A percentile compares a stretch with the other conserved stretches of the same genome.
phyloP scores from a whole-genome alignment of 2,888 invertebrate species.

The Nomada fabriciana region DNA sequence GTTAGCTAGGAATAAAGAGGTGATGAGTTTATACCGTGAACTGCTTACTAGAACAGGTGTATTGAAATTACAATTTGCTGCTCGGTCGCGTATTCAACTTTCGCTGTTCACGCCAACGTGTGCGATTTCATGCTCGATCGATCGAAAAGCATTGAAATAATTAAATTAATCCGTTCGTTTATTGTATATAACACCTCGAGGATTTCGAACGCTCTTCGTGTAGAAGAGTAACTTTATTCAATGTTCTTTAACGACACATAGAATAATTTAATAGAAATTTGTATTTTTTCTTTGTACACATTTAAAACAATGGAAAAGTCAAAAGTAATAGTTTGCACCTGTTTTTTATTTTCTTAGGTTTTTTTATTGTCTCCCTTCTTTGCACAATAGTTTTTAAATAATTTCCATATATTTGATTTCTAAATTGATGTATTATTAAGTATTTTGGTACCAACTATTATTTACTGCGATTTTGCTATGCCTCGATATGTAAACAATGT shows the following conservation, averaged over 20 bases:
- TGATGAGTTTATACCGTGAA: conserved; percentile 4
- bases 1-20: not conserved
- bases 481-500: conserved; percentile 1
- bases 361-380: not conserved
- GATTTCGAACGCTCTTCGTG: not conserved
- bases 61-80: conserved; percentile 32
- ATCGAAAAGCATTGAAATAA: conserved; percentile 30
- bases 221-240: conserved; percentile 1
- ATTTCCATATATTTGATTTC: not conserved
- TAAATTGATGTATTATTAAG: not conserved
- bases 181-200: conserved; percentile 4
- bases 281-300: too few relatives aligned
- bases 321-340: too few relatives aligned
- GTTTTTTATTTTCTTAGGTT: not conserved
- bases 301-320: too few relatives aligned
- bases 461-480: not conserved
- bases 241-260: not conserved
- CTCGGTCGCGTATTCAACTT: conserved; percentile 32
- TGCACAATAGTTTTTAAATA: not conserved
- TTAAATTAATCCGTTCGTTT: conserved; percentile 36
- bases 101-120: conserved; percentile 33
- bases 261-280: not conserved
- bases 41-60: conserved; percentile 20
- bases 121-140: conserved; percentile 46
- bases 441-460: not conserved